Percentiles rank a stretch among this genome's conserved stretches.
Evolutionary conservation across 2,797 vertebrate genomes (phyloP).

Genomic region (Mus caroli): DNA sequence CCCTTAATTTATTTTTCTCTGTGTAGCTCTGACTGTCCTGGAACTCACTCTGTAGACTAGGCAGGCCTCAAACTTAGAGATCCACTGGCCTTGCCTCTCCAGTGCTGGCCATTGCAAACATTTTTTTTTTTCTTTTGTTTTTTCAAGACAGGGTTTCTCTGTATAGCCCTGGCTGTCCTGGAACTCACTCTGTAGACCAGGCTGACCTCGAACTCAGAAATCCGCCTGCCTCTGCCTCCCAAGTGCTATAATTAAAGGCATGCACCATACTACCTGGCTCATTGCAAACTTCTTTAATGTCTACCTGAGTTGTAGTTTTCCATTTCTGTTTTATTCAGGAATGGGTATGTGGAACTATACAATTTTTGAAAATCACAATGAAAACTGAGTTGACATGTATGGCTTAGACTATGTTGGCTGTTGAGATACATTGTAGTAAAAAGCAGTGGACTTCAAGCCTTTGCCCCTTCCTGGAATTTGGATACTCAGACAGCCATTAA

Average conservation of each 20-base stretch:
- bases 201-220: neutral
- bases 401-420: slow-evolving; percentile 26
- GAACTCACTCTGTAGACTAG: neutral
- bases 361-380: slow-evolving; percentile 34
- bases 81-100: neutral
- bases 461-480: slow-evolving; percentile 37
- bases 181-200: neutral
- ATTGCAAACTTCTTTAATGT: slow-evolving; percentile 5
- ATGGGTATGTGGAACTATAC: slow-evolving; percentile 21
- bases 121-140: neutral
- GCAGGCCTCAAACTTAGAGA: neutral
- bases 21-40: neutral
- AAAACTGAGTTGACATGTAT: slow-evolving; percentile 61
- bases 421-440: slow-evolving; percentile 13
- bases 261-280: neutral
- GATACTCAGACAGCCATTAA: slow-evolving; percentile 51
- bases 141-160: too few species aligned
- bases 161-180: neutral
- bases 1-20: neutral
- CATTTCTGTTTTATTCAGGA: slow-evolving; percentile 43
- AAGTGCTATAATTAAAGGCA: neutral
- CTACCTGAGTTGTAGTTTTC: neutral
- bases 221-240: neutral
- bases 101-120: neutral
- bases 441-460: slow-evolving; percentile 47